Evolutionary conservation across 2,797 vertebrate species (phyloP), one percentile per base, ranked within the genome.

Genomic region (Phataginus tricuspis): DNA sequence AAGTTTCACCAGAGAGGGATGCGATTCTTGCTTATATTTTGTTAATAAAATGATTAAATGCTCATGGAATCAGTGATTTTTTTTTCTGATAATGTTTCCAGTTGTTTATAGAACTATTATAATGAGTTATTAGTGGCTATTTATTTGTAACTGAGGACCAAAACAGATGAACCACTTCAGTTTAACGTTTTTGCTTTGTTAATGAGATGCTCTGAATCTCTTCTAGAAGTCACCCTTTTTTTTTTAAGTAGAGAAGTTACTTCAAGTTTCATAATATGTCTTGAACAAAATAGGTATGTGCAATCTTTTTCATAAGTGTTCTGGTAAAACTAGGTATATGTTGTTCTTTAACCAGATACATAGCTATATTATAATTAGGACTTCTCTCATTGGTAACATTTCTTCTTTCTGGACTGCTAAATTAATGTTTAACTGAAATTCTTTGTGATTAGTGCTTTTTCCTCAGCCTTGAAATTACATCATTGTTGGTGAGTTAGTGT

Each of bases 41-140:
- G 97, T 98, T 96, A 98, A 98, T 98, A 98, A 99, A 98, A 98
- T 84, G 3, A 29, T 97, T 94, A 89, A 96, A 92, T 95, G 78
- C 63, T 98, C 87, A 92, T 90, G 42, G 42, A 96, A 91, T 98
- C 78, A 45, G 34, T 97, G 92, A 80, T 85, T 13, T 88, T 97
- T 97, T 94, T 87, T 85, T 91, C 72, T 96, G 39, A 92, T 89
- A 37, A 59, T 95, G 15, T 96, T 92, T 91, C 51, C 34, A 66
- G 0, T 93, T 63, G 25, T 87, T 75, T 63, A 85, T 57, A 84
- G 14, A 75, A 72, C n/a, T 93, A 31, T 77, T 95, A 42, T 66
- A 83, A 61, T 91, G 55, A 91, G 84, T 97, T 75, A 53, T 90
- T 82, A 93, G 37, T 86, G 29, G 2, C 29, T 85, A 95, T 88